Conservation (phyloP, 1,140 invertebrate genomes). For the Oryctes rhinoceros region DNA sequence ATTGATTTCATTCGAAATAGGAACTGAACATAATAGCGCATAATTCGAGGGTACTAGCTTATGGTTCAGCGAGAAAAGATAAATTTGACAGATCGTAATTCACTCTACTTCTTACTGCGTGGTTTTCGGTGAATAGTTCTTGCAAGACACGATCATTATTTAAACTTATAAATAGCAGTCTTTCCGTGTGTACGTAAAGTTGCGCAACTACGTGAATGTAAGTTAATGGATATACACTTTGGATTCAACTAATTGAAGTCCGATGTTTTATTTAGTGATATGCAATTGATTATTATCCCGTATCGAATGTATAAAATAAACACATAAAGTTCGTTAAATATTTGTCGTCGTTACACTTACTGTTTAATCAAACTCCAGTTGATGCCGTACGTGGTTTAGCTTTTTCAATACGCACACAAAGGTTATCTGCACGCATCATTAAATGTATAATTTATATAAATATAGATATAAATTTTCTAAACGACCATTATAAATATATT, state of each 20-base stretch:
- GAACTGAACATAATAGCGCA: no score
- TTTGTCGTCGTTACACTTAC: not conserved
- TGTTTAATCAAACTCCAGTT: not conserved
- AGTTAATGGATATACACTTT: not conserved
- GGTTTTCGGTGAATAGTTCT: no score
- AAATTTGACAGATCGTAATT: no score
- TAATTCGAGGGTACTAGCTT: no score
- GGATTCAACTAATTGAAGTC: not conserved
- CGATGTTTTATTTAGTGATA: not conserved
- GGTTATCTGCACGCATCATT: conserved; percentile 27
- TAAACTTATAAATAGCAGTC: conserved; percentile 7
- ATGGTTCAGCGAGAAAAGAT: no score
- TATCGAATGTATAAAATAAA: not conserved
- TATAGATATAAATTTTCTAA: conserved; percentile 21
- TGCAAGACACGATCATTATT: not conserved
- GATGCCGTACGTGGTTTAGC: not conserved
- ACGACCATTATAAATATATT: conserved; percentile 20
- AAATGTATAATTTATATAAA: conserved; percentile 33
- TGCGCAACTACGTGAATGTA: not conserved
- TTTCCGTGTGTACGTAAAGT: not conserved
- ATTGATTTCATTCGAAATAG: no score
- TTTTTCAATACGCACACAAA: not conserved
- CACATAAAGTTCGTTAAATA: conserved; percentile 17
- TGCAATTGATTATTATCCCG: conserved; percentile 6
- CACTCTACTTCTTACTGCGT: no score